A percentile compares a stretch with the other conserved stretches of the same genome.
Evolutionary conservation across 37 sponge, comb jelly and placozoan species (phyloP).

Genomic region (Theonella swinhoei): DNA sequence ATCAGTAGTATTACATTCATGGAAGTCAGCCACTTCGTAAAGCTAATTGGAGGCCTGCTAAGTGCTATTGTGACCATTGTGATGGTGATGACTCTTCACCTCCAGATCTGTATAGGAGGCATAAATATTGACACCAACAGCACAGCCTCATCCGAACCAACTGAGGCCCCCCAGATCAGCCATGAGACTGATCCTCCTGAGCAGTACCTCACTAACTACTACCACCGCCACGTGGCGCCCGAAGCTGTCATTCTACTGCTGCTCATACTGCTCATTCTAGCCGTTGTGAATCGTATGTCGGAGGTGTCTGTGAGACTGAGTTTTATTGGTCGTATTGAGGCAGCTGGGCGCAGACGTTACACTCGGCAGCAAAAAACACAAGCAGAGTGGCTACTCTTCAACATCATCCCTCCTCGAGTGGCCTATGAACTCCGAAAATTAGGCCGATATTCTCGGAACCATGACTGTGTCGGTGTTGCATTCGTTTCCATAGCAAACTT

Average conservation of each 20-base stretch:
- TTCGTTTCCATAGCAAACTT: conserved; percentile 94
- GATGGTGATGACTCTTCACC: conserved; percentile 30
- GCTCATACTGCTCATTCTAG: conserved; percentile 60
- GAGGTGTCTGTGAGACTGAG: conserved; percentile 75
- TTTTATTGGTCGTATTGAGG: conserved; percentile 73
- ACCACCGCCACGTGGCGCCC: conserved; percentile 52
- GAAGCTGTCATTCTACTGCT: conserved; percentile 56
- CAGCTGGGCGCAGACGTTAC: conserved; percentile 41
- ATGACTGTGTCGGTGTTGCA: conserved; percentile 90
- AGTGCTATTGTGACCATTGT: conserved; percentile 16
- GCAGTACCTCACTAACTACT: conserved; percentile 55
- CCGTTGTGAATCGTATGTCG: conserved; percentile 74
- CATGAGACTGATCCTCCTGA: too few species aligned
- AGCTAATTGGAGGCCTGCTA: conserved; percentile 49
- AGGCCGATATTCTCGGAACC: conserved; percentile 79
- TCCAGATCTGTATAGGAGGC: conserved; percentile 8
- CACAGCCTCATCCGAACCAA: background rate
- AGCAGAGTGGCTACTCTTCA: conserved; percentile 69
- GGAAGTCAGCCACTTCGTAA: conserved; percentile 72
- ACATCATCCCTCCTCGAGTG: conserved; percentile 85
- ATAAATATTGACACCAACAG: background rate
- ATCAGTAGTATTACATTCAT: conserved; percentile 67
- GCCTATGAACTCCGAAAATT: conserved; percentile 41
- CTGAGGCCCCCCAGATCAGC: background rate
- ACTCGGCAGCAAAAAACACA: conserved; percentile 50